These are phyloP conservation scores for Acleris cristana DNA, from an alignment of 2,888 invertebrate genomes.

Conservation along the genomic window DNA sequence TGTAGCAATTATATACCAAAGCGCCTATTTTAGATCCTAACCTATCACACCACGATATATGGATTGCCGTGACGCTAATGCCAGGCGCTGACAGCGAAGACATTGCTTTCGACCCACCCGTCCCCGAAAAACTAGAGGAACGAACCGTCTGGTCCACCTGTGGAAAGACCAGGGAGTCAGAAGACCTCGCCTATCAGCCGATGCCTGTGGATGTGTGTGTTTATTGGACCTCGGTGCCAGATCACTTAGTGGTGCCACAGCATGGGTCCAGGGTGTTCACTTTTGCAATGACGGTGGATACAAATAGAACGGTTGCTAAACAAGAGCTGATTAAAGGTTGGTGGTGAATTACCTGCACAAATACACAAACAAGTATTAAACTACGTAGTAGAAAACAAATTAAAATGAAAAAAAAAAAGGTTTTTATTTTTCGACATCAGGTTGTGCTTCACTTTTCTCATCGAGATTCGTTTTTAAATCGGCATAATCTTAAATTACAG, in stretches of 20 bases:
- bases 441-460: too few species aligned
- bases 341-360: background rate
- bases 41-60: constrained; percentile 72
- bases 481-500: too few species aligned
- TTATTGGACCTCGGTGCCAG: constrained; percentile 78
- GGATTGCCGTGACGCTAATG: constrained; percentile 73
- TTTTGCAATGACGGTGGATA: constrained; percentile 82
- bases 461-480: too few species aligned
- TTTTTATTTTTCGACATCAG: too few species aligned
- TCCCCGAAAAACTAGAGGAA: constrained; percentile 67
- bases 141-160: constrained; percentile 70
- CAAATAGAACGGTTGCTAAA: constrained; percentile 73
- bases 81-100: constrained; percentile 72
- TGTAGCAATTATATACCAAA: background rate
- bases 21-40: constrained; percentile 67
- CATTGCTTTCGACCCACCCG: constrained; percentile 65
- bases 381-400: too few species aligned
- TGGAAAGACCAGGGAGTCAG: constrained; percentile 69
- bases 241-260: constrained; percentile 74
- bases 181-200: constrained; percentile 69
- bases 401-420: too few species aligned
- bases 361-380: too few species aligned
- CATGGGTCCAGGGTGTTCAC: constrained; percentile 76
- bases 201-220: constrained; percentile 68
- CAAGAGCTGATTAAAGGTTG: constrained; percentile 70